Base-by-base conservation (phyloP, 1,140 invertebrate genomes). In the Zaprionus davidi region DNA sequence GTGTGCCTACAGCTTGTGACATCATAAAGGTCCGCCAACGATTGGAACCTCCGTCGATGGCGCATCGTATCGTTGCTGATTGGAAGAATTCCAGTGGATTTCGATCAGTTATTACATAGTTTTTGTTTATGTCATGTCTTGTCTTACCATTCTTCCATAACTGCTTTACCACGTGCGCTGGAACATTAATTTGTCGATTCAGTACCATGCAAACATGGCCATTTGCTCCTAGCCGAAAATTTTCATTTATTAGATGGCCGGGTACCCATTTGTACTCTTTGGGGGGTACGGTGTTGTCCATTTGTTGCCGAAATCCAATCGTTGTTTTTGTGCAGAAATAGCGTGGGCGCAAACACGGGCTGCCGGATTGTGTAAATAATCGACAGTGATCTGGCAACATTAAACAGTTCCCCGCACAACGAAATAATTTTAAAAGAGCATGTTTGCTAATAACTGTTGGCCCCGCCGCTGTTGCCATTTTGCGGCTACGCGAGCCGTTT, bases 31-130 rank as follows among this genome's bases (percentile, higher is more conserved):
- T 76, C 11, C 95, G 90, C 96, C 96, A 97, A 68, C 93, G 92
- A 74, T 94, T 93, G 3, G 96, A 95, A 31, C 96, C 96, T 46
- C 96, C 96, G 91, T 97, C 96, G 0, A 97, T 95, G 46, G 95
- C 95, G 31, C 96, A 92, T 78, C 94, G 94, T 24, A 96, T 76
- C 70, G 91, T 90, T 46, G 96, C 96, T 96, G 70, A 12, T 93
- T 86, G 78, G 13, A 12, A 22, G 71, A 46, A 46, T 17, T 9
- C 7, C 26, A 46, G 2, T 56, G 3, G 34, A 1, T 3, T 34
- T 5, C 1, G 31, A 34, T 64, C 41, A 44, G 64, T 26, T 15
- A 24, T 34, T 5, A 13, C 22, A 22, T 69, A 53, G 26, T 51
- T 51, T 64, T 51, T 38, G 26, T 77, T 70, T 62, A 63, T 71